These are phyloP conservation scores for Rhagophthalmus giganteus DNA, from an alignment of 2,888 invertebrate genomes.

Conservation along the genomic window DNA sequence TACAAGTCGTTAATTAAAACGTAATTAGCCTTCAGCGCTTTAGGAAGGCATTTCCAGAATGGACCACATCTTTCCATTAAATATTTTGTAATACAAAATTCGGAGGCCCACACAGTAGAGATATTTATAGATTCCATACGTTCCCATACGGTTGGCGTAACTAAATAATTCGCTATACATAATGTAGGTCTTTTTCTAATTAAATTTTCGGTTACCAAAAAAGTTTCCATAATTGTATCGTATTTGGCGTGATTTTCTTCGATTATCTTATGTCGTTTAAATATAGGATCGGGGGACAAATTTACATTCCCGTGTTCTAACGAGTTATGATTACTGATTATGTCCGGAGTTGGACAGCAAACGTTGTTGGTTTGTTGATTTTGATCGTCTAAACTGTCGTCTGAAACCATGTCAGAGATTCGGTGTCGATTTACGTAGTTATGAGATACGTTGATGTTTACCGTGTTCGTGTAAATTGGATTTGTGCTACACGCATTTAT, in stretches of 20 bases:
- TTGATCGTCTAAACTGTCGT: constrained; percentile 56
- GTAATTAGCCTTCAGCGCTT: constrained; percentile 12
- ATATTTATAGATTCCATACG: constrained; percentile 33
- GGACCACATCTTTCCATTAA: constrained; percentile 34
- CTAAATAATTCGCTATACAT: constrained; percentile 29
- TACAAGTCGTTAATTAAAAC: neutral
- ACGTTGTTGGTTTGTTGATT: constrained; percentile 38
- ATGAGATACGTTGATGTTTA: constrained; percentile 65
- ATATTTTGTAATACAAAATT: constrained; percentile 35
- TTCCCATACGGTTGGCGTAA: constrained; percentile 26
- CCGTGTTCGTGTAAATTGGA: constrained; percentile 57
- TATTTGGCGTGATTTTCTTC: constrained; percentile 12
- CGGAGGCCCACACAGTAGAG: constrained; percentile 41
- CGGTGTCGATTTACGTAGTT: constrained; percentile 56
- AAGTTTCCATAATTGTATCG: constrained; percentile 1
- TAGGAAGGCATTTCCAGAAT: constrained; percentile 31
- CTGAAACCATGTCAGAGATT: constrained; percentile 54
- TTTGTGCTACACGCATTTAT: constrained; percentile 41
- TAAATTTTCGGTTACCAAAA: constrained; percentile 5
- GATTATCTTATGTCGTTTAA: neutral
- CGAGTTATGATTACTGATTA: constrained; percentile 62
- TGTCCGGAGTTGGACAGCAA: constrained; percentile 59
- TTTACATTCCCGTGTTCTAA: constrained; percentile 44
- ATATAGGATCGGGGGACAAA: neutral
- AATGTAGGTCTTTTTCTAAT: neutral